phyloP scores from a whole-genome alignment of 2,113 vertebrate species.

The Caloenas nicobarica region DNA sequence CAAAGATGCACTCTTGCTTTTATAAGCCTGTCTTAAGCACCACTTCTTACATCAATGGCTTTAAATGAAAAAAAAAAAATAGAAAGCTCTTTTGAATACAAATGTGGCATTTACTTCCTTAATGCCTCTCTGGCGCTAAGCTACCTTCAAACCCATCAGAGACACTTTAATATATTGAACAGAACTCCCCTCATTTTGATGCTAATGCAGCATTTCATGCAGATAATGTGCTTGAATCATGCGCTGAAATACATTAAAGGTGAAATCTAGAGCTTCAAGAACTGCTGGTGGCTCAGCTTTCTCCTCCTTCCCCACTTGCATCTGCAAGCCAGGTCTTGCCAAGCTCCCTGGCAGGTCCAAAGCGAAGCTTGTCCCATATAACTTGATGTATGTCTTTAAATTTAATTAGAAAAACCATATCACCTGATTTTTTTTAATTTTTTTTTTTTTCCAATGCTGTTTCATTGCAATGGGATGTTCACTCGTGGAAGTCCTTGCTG shows the following conservation, averaged over 20 bases:
- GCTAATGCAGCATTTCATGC: constrained; percentile 69
- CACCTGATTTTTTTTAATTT: accelerated
- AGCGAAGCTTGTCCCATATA: background rate
- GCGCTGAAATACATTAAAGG: constrained; percentile 24
- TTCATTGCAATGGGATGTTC: background rate
- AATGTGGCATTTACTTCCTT: constrained; percentile 69
- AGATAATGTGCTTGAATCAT: constrained; percentile 36
- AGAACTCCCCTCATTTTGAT: constrained; percentile 64
- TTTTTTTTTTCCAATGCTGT: accelerated
- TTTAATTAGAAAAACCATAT: background rate
- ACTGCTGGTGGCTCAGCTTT: background rate
- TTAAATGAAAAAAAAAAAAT: constrained; percentile 17
- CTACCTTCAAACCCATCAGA: constrained; percentile 65
- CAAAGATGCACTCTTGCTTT: constrained; percentile 24
- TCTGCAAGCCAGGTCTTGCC: background rate
- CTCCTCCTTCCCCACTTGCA: background rate
- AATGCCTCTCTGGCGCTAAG: constrained; percentile 48
- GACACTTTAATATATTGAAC: constrained; percentile 50
- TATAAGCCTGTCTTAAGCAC: constrained; percentile 52
- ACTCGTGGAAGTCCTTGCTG: background rate
- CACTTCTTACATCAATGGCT: constrained; percentile 56
- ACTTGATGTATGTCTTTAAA: background rate
- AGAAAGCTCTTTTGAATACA: constrained; percentile 68
- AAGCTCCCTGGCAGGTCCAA: background rate
- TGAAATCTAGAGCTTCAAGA: constrained; percentile 16